Evolutionary conservation across 64 coral and sea anemone genomes (phyloP).

Genomic region (Cladopsammia gracilis): DNA sequence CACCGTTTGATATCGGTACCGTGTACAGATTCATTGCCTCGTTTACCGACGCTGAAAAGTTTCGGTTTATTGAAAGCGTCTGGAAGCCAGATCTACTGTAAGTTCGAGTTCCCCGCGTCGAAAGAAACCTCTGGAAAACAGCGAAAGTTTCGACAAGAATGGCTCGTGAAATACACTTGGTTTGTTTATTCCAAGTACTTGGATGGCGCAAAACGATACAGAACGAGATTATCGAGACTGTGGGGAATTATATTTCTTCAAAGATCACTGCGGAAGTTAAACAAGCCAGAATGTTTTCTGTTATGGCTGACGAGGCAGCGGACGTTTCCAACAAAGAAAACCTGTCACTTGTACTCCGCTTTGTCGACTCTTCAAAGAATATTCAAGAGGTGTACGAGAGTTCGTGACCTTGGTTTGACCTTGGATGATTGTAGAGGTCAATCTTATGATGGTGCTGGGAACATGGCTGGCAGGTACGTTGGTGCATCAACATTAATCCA

Average conservation of each 20-base stretch:
- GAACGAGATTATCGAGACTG: slow-evolving; percentile 64
- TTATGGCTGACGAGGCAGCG: slow-evolving; percentile 57
- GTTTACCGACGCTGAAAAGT: slow-evolving; percentile 30
- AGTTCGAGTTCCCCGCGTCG: slow-evolving; percentile 9
- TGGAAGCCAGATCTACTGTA: slow-evolving; percentile 30
- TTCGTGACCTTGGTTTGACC: slow-evolving; percentile 53
- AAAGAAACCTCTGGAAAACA: slow-evolving; percentile 39
- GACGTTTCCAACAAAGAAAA: slow-evolving; percentile 76
- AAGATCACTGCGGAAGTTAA: slow-evolving; percentile 57
- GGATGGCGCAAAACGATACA: slow-evolving; percentile 61
- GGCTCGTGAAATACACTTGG: slow-evolving; percentile 31
- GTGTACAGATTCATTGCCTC: slow-evolving; percentile 18
- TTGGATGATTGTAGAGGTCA: slow-evolving; percentile 58
- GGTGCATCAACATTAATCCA: not conserved
- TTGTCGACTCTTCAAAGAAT: slow-evolving; percentile 47
- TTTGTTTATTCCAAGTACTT: slow-evolving; percentile 40
- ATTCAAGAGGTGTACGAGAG: slow-evolving; percentile 53
- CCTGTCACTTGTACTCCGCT: slow-evolving; percentile 53
- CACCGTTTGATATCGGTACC: slow-evolving; percentile 33
- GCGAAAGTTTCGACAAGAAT: slow-evolving; percentile 25
- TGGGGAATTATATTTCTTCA: slow-evolving; percentile 41
- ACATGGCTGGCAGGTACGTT: slow-evolving; percentile 51
- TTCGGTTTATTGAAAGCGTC: slow-evolving; percentile 45
- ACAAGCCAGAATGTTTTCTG: slow-evolving; percentile 29
- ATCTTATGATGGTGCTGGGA: slow-evolving; percentile 58